Evolutionary conservation across 2,113 vertebrate genomes (phyloP), one percentile per base, ranked within the genome.

Genomic region (Illadopsis cleaveri): DNA sequence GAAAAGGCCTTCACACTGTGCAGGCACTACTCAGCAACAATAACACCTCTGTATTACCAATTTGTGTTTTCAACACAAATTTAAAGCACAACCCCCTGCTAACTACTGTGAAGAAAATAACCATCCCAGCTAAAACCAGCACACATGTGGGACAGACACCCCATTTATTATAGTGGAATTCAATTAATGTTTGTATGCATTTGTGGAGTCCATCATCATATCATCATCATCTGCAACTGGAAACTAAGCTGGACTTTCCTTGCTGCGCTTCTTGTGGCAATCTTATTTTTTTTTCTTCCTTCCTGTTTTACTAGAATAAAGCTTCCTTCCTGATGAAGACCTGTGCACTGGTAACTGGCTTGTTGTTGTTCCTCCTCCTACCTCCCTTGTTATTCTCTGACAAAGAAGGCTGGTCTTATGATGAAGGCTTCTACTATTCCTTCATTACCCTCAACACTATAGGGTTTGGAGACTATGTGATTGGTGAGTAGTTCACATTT

Each of bases 381-480:
- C 99, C 99, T 31, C 98, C 99, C 28, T 30, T 98, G 20, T 91
- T 99, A 66, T 99, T 99, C 92, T 94, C 96, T 57, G 51, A 68
- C n/a, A 95, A 98, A 37, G 99, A 99, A 95, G 98, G 98, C 60
- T 99, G 99, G 99, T 98, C 96, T 76, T 98, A 98, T 10, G 90
- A 98, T 62, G 97, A 99, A 85, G 98, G 98, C 30, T 98, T 99
- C 95, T 99, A 99, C 97, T 99, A 98, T 94, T 98, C 99, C 95
- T 99, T 99, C 95, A 98, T 99, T 95, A 99, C 99, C 25, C 99
- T 99, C 94, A 99, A 98, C 96, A 99, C 99, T 50, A 98, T 99
- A 54, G 99, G 99, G 44, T 99, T 99, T 73, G 99, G 99, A 65
- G 99, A 99, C 94, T 99, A 98, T 47, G 98, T 99, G 7, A 98